phyloP scores from a whole-genome alignment of 1,140 invertebrate genomes.

The Thaumatotibia leucotreta region DNA sequence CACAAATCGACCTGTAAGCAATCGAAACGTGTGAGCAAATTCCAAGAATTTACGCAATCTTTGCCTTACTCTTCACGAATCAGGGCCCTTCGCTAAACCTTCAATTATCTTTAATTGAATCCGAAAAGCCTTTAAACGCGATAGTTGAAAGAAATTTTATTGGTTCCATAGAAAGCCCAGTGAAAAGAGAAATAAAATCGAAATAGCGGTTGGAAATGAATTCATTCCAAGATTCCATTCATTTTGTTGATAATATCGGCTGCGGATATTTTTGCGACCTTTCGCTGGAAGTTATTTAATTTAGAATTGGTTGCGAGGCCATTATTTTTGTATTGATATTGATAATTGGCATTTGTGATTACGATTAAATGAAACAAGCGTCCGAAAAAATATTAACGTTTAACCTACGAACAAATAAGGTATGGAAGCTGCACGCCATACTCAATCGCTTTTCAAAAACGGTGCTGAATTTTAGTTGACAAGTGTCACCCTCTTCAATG shows the following conservation, averaged over 20 bases:
- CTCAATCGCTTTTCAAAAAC: too few species aligned
- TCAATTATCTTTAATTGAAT: background rate
- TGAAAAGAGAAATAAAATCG: background rate
- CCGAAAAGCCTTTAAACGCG: background rate
- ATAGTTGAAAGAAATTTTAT: background rate
- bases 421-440: too few species aligned
- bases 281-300: background rate
- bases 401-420: too few species aligned
- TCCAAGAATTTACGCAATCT: too few species aligned
- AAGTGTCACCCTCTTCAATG: too few species aligned
- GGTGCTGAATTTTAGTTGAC: too few species aligned
- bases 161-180: background rate
- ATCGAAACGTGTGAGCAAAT: too few species aligned
- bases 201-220: background rate
- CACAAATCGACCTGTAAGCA: too few species aligned
- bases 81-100: background rate
- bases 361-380: too few species aligned
- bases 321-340: background rate
- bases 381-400: too few species aligned
- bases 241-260: constrained; percentile 12
- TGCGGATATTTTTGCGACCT: background rate
- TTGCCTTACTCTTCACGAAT: too few species aligned
- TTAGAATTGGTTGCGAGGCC: background rate
- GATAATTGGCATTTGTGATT: background rate
- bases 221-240: background rate